A percentile compares a stretch with the other conserved stretches of the same genome.
Evolutionary conservation across 2,113 vertebrate genomes (phyloP).

Genomic region (Burhinus oedicnemus): DNA sequence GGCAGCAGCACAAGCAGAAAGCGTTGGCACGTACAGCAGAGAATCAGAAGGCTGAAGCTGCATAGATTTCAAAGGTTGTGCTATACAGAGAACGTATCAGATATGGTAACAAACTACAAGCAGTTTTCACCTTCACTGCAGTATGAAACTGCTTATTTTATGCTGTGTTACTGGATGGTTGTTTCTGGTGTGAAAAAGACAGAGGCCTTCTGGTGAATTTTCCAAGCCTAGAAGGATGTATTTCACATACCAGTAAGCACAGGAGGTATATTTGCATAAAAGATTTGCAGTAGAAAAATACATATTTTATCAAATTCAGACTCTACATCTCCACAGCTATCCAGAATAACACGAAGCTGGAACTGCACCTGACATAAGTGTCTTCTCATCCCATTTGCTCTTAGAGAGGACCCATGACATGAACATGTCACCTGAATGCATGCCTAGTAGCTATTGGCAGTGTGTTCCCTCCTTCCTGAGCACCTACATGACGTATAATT

Average conservation of each 20-base stretch:
- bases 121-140: neutral
- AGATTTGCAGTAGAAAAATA: conserved; percentile 42
- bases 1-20: neutral
- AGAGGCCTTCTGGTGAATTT: conserved; percentile 25
- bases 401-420: neutral
- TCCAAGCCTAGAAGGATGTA: neutral
- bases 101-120: neutral
- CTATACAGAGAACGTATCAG: neutral
- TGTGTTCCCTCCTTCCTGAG: neutral
- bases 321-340: neutral
- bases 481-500: neutral
- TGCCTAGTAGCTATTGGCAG: neutral
- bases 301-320: conserved; percentile 11
- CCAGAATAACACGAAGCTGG: neutral
- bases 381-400: neutral
- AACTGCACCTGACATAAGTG: neutral
- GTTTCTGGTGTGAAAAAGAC: conserved; percentile 35
- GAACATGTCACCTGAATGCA: neutral
- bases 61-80: conserved; percentile 18
- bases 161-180: neutral
- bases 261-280: conserved; percentile 46
- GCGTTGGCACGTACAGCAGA: conserved; percentile 14
- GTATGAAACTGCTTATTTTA: conserved; percentile 8
- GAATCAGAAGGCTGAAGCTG: neutral
- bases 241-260: conserved; percentile 1